These are phyloP conservation scores for Pygmarrhopalites habei DNA, from an alignment of 1,140 invertebrate species.

Conservation along the genomic window DNA sequence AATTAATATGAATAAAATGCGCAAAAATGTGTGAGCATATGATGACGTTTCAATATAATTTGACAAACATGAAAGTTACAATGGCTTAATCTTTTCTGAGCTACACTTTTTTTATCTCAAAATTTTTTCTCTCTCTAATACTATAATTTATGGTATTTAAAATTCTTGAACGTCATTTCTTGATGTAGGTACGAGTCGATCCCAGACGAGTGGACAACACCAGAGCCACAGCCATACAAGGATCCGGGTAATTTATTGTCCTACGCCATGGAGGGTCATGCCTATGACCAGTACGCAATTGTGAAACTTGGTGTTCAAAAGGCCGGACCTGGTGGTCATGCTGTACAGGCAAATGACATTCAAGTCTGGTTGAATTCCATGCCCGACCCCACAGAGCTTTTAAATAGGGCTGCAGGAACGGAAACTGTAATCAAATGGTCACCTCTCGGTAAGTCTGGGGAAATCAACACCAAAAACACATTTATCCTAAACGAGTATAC, in stretches of 20 bases:
- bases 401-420: constrained; percentile 84
- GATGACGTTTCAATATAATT: constrained; percentile 18
- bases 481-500: too few relatives aligned
- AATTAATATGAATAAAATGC: too few relatives aligned
- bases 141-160: not conserved
- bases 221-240: constrained; percentile 75
- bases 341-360: constrained; percentile 55
- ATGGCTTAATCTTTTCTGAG: constrained; percentile 37
- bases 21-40: too few relatives aligned
- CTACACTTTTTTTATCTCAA: constrained; percentile 12
- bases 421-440: constrained; percentile 96
- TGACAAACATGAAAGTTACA: constrained; percentile 16
- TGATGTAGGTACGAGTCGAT: constrained; percentile 84
- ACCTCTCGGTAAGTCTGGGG: constrained; percentile 61
- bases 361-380: constrained; percentile 83
- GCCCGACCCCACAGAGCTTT: constrained; percentile 74
- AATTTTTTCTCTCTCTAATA: too few relatives aligned
- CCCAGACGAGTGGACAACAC: constrained; percentile 85
- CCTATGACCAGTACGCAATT: constrained; percentile 90
- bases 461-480: too few relatives aligned
- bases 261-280: constrained; percentile 85
- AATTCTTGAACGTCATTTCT: too few relatives aligned
- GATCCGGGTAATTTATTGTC: constrained; percentile 81
- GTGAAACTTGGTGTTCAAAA: constrained; percentile 55
- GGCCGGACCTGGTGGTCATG: constrained; percentile 7